Evolutionary conservation across 1,140 invertebrate species (phyloP).

Genomic region (Orchestia grillus): DNA sequence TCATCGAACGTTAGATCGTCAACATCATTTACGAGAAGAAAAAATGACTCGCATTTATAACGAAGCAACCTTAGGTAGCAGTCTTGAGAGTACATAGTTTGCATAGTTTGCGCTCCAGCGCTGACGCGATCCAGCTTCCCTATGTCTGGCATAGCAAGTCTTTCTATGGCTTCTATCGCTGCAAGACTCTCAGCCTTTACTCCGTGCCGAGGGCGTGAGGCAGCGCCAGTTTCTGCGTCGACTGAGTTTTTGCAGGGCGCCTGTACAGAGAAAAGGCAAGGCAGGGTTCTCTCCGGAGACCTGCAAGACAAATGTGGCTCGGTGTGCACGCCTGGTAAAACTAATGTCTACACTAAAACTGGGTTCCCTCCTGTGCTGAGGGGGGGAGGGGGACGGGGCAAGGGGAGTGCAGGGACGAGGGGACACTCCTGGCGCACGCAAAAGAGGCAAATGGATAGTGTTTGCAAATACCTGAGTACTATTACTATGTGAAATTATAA

Average conservation of each 20-base stretch:
- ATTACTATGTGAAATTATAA: neutral
- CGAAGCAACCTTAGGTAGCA: too few relatives aligned
- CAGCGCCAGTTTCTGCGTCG: neutral
- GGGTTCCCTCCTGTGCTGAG: neutral
- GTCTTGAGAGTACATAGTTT: too few relatives aligned
- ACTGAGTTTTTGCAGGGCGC: neutral
- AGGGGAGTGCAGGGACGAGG: neutral
- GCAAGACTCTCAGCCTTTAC: neutral
- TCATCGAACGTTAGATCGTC: too few relatives aligned
- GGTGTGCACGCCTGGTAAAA: slow-evolving; percentile 27
- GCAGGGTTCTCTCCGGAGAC: slow-evolving; percentile 24
- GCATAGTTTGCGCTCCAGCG: neutral
- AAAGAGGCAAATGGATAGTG: neutral
- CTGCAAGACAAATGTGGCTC: slow-evolving; percentile 42
- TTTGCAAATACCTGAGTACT: too few relatives aligned
- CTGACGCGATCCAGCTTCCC: neutral
- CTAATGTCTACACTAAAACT: slow-evolving; percentile 47
- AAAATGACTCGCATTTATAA: too few relatives aligned
- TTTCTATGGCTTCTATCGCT: neutral
- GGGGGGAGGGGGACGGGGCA: neutral
- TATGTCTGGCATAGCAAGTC: neutral
- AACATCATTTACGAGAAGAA: too few relatives aligned
- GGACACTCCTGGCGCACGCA: neutral
- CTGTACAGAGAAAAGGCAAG: neutral
- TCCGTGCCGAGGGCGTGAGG: neutral